Percentiles rank a stretch among this genome's conserved stretches.
Evolutionary conservation across 2,797 vertebrate genomes (phyloP).

Genomic region (Cetoscarus ocellatus): DNA sequence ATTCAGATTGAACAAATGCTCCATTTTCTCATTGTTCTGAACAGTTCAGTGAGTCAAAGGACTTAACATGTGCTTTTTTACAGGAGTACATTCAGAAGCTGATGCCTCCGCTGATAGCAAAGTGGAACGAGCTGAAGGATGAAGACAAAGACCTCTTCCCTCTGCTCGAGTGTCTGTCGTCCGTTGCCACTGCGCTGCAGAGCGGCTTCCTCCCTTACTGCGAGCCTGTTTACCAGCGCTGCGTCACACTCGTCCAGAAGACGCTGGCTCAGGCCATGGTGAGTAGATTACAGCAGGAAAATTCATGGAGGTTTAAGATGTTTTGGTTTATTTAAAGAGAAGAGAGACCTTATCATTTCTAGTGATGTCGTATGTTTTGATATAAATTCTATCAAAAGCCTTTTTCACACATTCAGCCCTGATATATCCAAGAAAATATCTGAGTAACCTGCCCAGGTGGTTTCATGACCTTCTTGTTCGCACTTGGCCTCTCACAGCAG

Average conservation of each 20-base stretch:
- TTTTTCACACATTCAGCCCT: too few species aligned
- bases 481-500: too few species aligned
- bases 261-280: conserved; percentile 96
- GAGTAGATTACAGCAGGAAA: conserved; percentile 29
- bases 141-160: conserved; percentile 97
- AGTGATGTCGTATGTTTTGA: too few species aligned
- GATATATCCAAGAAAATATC: too few species aligned
- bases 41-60: background rate
- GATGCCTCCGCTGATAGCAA: conserved; percentile 96
- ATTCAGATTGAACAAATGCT: background rate
- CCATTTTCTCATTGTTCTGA: background rate
- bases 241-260: conserved; percentile 95
- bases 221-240: conserved; percentile 96
- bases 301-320: too few species aligned
- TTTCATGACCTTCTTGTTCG: too few species aligned
- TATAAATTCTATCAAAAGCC: too few species aligned
- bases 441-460: too few species aligned
- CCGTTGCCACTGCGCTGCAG: conserved; percentile 94
- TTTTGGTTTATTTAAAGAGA: too few species aligned
- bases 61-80: background rate
- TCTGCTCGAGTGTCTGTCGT: conserved; percentile 94
- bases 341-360: too few species aligned
- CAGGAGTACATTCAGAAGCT: conserved; percentile 96
- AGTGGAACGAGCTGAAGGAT: conserved; percentile 97
- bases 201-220: conserved; percentile 96